Evolutionary conservation across 2,888 invertebrate species (phyloP).

Genomic region (Caenorhabditis sp.): DNA sequence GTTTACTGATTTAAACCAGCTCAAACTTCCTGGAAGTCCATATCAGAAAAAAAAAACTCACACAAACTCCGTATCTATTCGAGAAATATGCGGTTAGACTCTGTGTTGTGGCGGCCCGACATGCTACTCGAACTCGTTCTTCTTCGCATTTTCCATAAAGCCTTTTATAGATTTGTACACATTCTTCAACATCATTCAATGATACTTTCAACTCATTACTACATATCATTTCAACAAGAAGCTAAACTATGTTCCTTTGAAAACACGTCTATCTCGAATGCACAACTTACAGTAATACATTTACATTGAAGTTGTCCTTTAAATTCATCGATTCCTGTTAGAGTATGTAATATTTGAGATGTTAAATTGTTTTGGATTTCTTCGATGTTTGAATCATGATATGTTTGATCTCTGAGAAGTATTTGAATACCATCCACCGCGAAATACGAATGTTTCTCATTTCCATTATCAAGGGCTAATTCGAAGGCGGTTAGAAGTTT

Average conservation of each 20-base stretch:
- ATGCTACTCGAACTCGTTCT: slow-evolving; percentile 57
- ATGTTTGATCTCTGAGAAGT: slow-evolving; percentile 55
- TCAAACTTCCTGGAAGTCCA: too few relatives aligned
- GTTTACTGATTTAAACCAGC: too few relatives aligned
- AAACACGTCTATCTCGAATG: neutral
- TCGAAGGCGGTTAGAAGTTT: slow-evolving; percentile 86
- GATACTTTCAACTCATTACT: slow-evolving; percentile 56
- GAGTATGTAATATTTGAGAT: slow-evolving; percentile 42
- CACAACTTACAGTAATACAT: slow-evolving; percentile 53
- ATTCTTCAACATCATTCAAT: slow-evolving; percentile 55
- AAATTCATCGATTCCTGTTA: slow-evolving; percentile 62
- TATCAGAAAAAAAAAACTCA: slow-evolving; percentile 11
- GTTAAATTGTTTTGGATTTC: slow-evolving; percentile 46
- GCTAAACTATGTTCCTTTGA: slow-evolving; percentile 29
- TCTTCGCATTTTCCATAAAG: slow-evolving; percentile 55
- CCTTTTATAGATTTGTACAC: slow-evolving; percentile 57
- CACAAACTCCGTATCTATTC: slow-evolving; percentile 55
- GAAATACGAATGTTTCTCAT: slow-evolving; percentile 83
- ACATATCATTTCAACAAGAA: slow-evolving; percentile 65
- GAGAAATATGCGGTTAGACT: slow-evolving; percentile 62
- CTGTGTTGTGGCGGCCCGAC: slow-evolving; percentile 66
- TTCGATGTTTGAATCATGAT: slow-evolving; percentile 45
- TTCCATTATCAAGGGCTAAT: slow-evolving; percentile 85
- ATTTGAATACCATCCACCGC: slow-evolving; percentile 82
- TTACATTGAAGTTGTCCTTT: slow-evolving; percentile 62